These are phyloP conservation scores for Eulemur mongoz DNA, from an alignment of 2,797 vertebrate species.

Conservation along the genomic window DNA sequence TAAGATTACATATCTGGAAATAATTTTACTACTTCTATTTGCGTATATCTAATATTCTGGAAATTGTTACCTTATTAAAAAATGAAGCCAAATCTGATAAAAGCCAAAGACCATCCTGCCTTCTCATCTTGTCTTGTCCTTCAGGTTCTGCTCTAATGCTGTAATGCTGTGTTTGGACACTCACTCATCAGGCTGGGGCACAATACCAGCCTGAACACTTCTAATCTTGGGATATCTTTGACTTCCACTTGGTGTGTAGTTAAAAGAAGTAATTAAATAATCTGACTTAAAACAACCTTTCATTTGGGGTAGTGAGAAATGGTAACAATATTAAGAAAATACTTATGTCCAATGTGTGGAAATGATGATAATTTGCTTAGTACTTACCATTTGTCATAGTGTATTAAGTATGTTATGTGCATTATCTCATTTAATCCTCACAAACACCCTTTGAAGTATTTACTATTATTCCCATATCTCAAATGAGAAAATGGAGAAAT, in stretches of 20 bases:
- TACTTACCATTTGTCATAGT: not conserved
- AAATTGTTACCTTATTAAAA: constrained; percentile 23
- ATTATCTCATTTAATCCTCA: constrained; percentile 25
- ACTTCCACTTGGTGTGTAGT: not conserved
- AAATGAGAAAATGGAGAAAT: not conserved
- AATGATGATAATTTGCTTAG: not conserved
- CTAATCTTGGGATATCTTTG: not conserved
- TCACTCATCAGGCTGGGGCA: not conserved
- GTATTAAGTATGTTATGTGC: not conserved
- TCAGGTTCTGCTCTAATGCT: not conserved
- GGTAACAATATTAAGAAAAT: not conserved
- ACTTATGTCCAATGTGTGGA: not conserved
- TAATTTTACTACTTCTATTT: constrained; percentile 31
- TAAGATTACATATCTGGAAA: constrained; percentile 48
- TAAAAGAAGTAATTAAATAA: constrained; percentile 45
- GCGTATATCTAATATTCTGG: not conserved
- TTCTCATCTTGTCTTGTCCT: not conserved
- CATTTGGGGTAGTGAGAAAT: constrained; percentile 22
- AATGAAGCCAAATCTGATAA: not conserved
- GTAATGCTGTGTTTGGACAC: not conserved
- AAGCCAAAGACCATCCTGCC: not conserved
- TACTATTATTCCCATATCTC: not conserved
- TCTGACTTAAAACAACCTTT: constrained; percentile 5
- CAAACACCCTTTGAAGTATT: not conserved
- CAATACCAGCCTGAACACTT: not conserved